Evolutionary conservation across 2,797 vertebrate species (phyloP).

Genomic region (Crossoptilon crossoptilon): DNA sequence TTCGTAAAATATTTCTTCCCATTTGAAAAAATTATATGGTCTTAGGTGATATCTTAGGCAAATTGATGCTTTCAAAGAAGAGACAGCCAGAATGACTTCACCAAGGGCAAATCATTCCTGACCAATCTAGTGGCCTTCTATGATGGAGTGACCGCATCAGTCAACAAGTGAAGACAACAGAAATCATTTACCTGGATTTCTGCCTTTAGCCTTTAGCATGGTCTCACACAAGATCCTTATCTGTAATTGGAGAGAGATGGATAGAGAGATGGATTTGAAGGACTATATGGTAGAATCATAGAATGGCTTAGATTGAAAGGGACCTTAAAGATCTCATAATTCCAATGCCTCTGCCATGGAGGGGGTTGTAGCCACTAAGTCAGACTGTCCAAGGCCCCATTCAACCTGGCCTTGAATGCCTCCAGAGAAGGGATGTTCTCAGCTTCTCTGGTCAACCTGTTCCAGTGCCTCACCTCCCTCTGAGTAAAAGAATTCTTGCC

Average conservation of each 20-base stretch:
- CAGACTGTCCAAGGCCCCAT: neutral
- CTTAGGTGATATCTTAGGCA: neutral
- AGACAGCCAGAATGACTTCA: neutral
- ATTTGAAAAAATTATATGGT: neutral
- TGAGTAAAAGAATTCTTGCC: too few relatives aligned
- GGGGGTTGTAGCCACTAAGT: too few relatives aligned
- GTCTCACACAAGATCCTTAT: neutral
- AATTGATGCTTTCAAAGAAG: neutral
- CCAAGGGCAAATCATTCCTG: neutral
- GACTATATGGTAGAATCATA: neutral
- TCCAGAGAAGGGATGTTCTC: neutral
- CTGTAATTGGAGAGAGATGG: neutral
- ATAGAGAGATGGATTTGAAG: neutral
- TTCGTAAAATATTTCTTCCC: neutral
- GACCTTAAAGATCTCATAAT: neutral
- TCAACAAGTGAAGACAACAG: neutral
- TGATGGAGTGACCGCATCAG: neutral
- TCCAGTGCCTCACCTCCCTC: neutral
- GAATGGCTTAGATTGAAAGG: neutral
- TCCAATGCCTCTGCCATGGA: neutral
- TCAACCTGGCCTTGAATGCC: neutral
- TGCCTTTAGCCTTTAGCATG: neutral
- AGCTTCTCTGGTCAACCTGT: neutral
- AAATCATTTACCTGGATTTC: neutral
- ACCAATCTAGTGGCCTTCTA: neutral